Evolutionary conservation across 2,797 vertebrate species (phyloP).

Genomic region (Myoxocephalus aenaeus): DNA sequence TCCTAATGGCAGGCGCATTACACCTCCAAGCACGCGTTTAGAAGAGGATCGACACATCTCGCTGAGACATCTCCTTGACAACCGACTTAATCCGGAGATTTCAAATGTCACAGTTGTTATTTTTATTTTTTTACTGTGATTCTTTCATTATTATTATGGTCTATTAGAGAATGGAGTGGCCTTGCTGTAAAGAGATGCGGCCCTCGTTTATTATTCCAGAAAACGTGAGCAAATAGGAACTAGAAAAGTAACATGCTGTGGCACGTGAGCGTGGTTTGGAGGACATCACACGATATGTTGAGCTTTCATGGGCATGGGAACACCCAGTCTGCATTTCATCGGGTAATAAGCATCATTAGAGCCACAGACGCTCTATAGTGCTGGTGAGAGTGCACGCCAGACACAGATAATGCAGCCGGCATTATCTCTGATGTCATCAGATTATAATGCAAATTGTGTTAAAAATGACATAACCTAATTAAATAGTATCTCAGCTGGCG

Average conservation of each 20-base stretch:
- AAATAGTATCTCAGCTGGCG: slow-evolving; percentile 55
- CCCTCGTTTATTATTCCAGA: slow-evolving; percentile 25
- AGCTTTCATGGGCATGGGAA: slow-evolving; percentile 17
- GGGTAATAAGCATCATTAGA: slow-evolving; percentile 60
- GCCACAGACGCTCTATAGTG: slow-evolving; percentile 44
- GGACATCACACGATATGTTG: neutral
- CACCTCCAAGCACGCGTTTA: slow-evolving; percentile 72
- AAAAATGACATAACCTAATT: slow-evolving; percentile 58
- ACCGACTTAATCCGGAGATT: slow-evolving; percentile 74
- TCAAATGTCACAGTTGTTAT: slow-evolving; percentile 74
- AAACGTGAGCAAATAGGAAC: slow-evolving; percentile 32
- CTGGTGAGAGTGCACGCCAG: slow-evolving; percentile 58
- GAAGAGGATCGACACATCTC: slow-evolving; percentile 72
- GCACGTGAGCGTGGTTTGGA: neutral
- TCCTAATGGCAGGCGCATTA: slow-evolving; percentile 69
- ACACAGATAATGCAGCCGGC: slow-evolving; percentile 41
- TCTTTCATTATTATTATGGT: slow-evolving; percentile 72
- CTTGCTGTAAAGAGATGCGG: slow-evolving; percentile 36
- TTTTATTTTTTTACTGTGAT: slow-evolving; percentile 65
- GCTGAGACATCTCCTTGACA: slow-evolving; percentile 79
- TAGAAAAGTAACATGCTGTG: slow-evolving; percentile 17
- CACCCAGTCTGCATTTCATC: slow-evolving; percentile 36
- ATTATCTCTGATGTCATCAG: slow-evolving; percentile 57
- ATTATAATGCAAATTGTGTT: slow-evolving; percentile 63
- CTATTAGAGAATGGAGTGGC: slow-evolving; percentile 26